Evolutionary conservation across 2,888 invertebrate species (phyloP).

Genomic region (Folsomia manolachei): DNA sequence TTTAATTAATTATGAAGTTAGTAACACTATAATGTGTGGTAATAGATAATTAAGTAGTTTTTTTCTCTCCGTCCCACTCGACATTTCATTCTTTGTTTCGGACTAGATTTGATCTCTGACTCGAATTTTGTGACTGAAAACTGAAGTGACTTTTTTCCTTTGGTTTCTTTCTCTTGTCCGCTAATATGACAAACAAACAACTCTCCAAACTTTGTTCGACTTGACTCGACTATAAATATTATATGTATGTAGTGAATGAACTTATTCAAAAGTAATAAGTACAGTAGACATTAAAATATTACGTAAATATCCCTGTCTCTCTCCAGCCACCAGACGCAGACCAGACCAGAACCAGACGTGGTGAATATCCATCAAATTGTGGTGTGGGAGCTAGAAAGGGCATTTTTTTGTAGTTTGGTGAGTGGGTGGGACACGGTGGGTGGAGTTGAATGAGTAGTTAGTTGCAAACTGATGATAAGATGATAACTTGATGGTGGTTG

Average conservation of each 20-base stretch:
- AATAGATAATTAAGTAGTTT: neutral
- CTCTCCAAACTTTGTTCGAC: too few relatives aligned
- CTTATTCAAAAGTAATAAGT: neutral
- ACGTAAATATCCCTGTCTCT: slow-evolving; percentile 1
- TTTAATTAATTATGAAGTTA: neutral
- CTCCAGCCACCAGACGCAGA: neutral
- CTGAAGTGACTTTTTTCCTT: neutral
- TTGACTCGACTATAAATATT: too few relatives aligned
- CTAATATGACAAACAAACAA: too few relatives aligned
- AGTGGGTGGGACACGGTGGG: neutral
- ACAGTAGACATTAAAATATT: slow-evolving; percentile 6
- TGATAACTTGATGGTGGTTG: neutral
- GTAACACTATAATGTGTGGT: neutral
- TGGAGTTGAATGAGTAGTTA: neutral
- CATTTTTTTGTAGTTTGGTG: neutral
- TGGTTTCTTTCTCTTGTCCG: too few relatives aligned
- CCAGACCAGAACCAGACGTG: neutral
- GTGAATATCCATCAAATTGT: neutral
- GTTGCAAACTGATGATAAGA: neutral
- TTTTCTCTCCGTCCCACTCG: too few relatives aligned
- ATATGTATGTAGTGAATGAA: too few relatives aligned
- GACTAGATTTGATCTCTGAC: slow-evolving; percentile 13
- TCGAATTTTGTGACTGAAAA: neutral
- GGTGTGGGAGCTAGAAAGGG: neutral
- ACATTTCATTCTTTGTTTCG: too few relatives aligned